A percentile compares a stretch with the other conserved stretches of the same genome.
Evolutionary conservation across 2,888 invertebrate genomes (phyloP).

Genomic region (Onthophagus sagittarius): DNA sequence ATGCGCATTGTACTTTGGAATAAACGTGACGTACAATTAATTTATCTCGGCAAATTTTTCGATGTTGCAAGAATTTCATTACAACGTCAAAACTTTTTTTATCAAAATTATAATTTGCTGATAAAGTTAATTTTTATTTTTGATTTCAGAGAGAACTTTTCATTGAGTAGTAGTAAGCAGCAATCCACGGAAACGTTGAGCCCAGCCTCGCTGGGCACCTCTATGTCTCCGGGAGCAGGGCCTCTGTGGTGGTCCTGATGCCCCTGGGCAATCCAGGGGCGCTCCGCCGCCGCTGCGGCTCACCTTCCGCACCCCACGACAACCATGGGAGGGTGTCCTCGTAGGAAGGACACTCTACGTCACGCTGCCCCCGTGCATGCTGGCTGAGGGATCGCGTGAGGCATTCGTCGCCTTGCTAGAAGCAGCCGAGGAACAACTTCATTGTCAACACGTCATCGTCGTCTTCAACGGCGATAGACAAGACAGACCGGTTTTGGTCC

Average conservation of each 20-base stretch:
- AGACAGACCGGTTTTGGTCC: conserved; percentile 82
- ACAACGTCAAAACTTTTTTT: neutral
- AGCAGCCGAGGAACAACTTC: conserved; percentile 90
- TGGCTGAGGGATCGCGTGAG: conserved; percentile 91
- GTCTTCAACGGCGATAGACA: conserved; percentile 58
- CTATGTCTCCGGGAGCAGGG: conserved; percentile 95
- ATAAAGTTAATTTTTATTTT: conserved; percentile 20
- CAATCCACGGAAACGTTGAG: conserved; percentile 66
- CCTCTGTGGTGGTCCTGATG: conserved; percentile 99
- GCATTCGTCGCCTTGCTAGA: conserved; percentile 91
- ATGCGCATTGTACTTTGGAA: neutral
- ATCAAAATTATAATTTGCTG: neutral
- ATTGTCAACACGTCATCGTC: conserved; percentile 73
- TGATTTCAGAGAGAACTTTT: conserved; percentile 36
- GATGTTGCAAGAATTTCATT: too few relatives aligned
- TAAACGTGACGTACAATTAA: neutral
- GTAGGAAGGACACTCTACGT: conserved; percentile 79
- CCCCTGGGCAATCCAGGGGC: conserved; percentile 77
- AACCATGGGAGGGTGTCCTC: conserved; percentile 48
- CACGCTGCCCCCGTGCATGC: conserved; percentile 79
- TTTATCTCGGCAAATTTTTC: too few relatives aligned
- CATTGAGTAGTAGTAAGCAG: conserved; percentile 51
- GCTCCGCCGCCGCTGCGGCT: conserved; percentile 45
- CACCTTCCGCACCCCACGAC: conserved; percentile 49
- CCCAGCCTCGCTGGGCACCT: conserved; percentile 66